A percentile compares a stretch with the other conserved stretches of the same genome.
These are phyloP conservation scores for Temnothorax ravouxi DNA, from an alignment of 2,888 invertebrate genomes.

Conservation along the genomic window DNA sequence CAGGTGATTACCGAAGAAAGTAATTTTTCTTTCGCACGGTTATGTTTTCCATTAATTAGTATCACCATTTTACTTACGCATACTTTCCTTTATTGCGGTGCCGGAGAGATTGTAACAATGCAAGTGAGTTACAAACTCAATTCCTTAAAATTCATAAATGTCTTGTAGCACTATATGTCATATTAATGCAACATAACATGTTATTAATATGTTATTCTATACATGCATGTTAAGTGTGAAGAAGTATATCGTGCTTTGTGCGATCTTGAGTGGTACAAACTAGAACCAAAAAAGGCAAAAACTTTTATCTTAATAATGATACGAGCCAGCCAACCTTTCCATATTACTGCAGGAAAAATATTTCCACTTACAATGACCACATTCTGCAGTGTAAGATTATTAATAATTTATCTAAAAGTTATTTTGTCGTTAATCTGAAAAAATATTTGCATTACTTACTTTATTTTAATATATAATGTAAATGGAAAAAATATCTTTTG, in stretches of 20 bases:
- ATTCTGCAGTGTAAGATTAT: slow-evolving; percentile 66
- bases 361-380: slow-evolving; percentile 63
- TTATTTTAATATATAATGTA: background rate
- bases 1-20: slow-evolving; percentile 23
- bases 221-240: background rate
- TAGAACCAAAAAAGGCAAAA: slow-evolving; percentile 6
- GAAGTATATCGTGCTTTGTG: slow-evolving; percentile 22
- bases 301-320: slow-evolving; percentile 18
- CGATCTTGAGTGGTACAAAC: slow-evolving; percentile 35
- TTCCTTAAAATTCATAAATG: background rate
- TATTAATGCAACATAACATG: background rate
- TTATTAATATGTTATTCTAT: background rate
- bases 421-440: background rate
- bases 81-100: slow-evolving; percentile 34
- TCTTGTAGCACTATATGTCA: background rate
- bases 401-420: background rate
- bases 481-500: background rate
- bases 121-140: slow-evolving; percentile 20
- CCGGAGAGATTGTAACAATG: slow-evolving; percentile 17
- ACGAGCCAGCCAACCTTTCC: slow-evolving; percentile 44
- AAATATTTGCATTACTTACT: background rate
- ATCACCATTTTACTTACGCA: slow-evolving; percentile 30
- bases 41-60: slow-evolving; percentile 34
- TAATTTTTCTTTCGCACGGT: background rate
- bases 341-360: slow-evolving; percentile 68